These are phyloP conservation scores for Nemurella pictetii DNA, from an alignment of 2,888 invertebrate species.

Conservation along the genomic window DNA sequence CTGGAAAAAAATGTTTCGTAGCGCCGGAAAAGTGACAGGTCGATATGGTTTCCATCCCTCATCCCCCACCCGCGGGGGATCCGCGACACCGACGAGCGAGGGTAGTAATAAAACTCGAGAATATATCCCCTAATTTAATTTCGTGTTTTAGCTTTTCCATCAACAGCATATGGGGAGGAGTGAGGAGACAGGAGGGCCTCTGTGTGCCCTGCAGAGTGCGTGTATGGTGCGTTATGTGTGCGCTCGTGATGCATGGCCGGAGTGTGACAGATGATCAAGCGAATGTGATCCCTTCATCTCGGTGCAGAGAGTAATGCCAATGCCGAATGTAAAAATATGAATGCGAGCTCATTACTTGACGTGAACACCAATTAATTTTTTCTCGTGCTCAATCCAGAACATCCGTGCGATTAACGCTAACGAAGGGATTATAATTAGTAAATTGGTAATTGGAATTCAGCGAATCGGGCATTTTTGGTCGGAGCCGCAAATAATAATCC, in stretches of 20 bases:
- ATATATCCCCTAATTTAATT: constrained; percentile 26
- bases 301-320: not conserved
- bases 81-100: not conserved
- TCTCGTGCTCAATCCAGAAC: not conserved
- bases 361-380: not conserved
- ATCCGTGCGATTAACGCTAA: not conserved
- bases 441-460: not conserved
- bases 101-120: constrained; percentile 20
- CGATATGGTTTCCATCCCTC: constrained; percentile 23
- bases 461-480: not conserved
- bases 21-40: not conserved
- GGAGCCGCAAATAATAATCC: not conserved
- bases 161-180: constrained; percentile 20
- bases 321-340: not conserved
- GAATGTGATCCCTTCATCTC: not conserved
- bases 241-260: not conserved
- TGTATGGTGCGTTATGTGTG: not conserved
- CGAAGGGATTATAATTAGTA: not conserved
- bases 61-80: not conserved
- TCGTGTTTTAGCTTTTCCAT: constrained; percentile 22
- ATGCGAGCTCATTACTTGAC: not conserved
- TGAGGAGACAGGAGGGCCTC: not conserved
- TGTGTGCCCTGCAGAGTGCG: not conserved
- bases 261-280: not conserved
- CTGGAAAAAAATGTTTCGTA: constrained; percentile 6